phyloP scores from a whole-genome alignment of 2,888 invertebrate genomes.

The Diarsia brunnea region DNA sequence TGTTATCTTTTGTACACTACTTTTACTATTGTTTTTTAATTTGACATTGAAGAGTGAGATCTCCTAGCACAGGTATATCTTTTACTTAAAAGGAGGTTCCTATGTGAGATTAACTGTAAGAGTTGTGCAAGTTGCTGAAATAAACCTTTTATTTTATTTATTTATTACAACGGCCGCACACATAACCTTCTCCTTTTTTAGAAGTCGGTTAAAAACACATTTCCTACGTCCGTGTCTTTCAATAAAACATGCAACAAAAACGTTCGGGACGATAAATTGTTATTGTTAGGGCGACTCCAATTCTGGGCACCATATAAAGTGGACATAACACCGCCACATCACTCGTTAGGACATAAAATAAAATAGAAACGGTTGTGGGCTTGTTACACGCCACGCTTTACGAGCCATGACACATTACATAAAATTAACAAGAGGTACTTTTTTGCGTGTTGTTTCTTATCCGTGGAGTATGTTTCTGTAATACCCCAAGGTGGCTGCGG shows the following conservation, averaged over 20 bases:
- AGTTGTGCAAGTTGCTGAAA: too few species aligned
- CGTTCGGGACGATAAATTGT: conserved; percentile 30
- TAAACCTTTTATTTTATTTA: too few species aligned
- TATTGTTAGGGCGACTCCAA: conserved; percentile 29
- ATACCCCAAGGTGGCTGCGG: too few species aligned
- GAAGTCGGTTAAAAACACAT: not conserved
- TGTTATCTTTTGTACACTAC: too few species aligned
- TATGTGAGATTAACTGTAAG: too few species aligned
- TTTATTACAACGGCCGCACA: not conserved
- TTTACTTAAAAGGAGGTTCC: too few species aligned
- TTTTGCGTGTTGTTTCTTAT: not conserved
- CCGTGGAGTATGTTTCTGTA: not conserved
- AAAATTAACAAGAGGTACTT: conserved; percentile 11
- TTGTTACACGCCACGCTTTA: conserved; percentile 38
- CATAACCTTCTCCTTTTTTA: not conserved
- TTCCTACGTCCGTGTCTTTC: not conserved
- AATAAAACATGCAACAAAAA: conserved; percentile 16
- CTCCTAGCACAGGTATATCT: too few species aligned
- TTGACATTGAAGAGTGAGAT: too few species aligned
- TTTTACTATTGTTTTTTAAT: too few species aligned
- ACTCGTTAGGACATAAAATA: conserved; percentile 36
- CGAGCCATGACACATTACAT: conserved; percentile 18
- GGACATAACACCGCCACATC: conserved; percentile 15
- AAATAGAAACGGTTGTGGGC: conserved; percentile 21
- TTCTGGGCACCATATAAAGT: conserved; percentile 22